Evolutionary conservation across 2,797 vertebrate genomes (phyloP), one percentile per base, ranked within the genome.

Genomic region (Myotis findleyi): DNA sequence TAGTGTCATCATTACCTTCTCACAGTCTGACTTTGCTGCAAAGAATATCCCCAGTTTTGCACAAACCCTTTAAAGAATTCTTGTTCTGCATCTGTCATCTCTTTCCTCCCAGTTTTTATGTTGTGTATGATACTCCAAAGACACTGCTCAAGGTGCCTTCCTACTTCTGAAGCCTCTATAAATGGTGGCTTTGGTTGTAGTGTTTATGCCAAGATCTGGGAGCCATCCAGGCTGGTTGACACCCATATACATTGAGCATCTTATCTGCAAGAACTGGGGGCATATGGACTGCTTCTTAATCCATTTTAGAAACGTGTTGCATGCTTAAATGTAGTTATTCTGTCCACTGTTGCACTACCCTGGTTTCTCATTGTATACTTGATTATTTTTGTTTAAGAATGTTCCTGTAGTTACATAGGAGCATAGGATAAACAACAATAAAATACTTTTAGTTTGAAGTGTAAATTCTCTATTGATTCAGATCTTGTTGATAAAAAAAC

Each of bases 401-500:
- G 73, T 38, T 44, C 21, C 23, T 90, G 6, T 69, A 75, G 4
- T 53, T 11, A 57, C n/a, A 85, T 25, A 62, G 11, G 23, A 68
- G 5, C n/a, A 49, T 71, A 25, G 33, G 55, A 93, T 51, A 83
- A 94, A 84, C 13, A 75, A 84, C 23, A 92, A 51, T 51, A 30
- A 87, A 87, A n/a, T 5, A 72, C 53, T 86, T 91, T 87, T 92
- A 87, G 66, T 77, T 38, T 93, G 11, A 94, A 94, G 23, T 80
- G 11, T 59, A 86, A 73, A 88, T 49, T 77, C 41, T 83, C 25
- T 76, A 66, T 80, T 93, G 72, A 89, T 76, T 95, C 30, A 71
- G 73, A 81, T 59, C 13, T 3, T 73, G 27, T 49, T 82, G 73
- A 84, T 93, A 68, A 38, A 89, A 89, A 89, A 88, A n/a, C 3